Evolutionary conservation across 35 echinoderm and acorn worm species (phyloP).

Genomic region (Ophioderma brevispina): DNA sequence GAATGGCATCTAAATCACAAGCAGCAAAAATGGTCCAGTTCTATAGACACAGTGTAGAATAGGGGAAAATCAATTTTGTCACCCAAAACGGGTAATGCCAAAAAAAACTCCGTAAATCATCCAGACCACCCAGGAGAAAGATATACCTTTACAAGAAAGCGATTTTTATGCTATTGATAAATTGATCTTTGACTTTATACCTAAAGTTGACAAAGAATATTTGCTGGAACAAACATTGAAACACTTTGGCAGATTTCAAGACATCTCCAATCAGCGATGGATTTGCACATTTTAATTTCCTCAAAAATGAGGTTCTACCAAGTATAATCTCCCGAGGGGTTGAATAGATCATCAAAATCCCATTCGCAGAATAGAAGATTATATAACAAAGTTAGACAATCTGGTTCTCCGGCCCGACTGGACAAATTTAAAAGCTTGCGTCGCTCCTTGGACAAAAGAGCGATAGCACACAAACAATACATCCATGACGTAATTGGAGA

Average conservation of each 20-base stretch:
- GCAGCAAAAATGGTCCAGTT: no score
- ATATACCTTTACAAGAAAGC: no score
- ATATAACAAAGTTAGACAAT: slow-evolving; percentile 13
- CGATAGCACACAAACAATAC: not conserved
- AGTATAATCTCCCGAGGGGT: slow-evolving; percentile 23
- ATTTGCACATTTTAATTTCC: slow-evolving; percentile 17
- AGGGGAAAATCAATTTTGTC: no score
- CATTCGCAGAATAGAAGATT: slow-evolving; percentile 22
- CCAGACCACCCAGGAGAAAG: no score
- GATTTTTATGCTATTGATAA: no score
- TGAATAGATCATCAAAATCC: not conserved
- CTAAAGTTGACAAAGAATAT: no score
- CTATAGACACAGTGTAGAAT: no score
- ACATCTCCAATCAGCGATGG: slow-evolving; percentile 30
- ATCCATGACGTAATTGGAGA: not conserved
- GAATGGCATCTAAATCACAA: no score
- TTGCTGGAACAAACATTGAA: slow-evolving; percentile 5
- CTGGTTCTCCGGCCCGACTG: not conserved
- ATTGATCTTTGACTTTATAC: no score
- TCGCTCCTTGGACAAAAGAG: not conserved
- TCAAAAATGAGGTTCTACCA: slow-evolving; percentile 37
- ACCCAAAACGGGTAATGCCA: no score
- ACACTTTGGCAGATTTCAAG: slow-evolving; percentile 4
- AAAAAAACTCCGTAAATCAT: no score
- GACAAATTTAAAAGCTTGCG: slow-evolving; percentile 8